Evolutionary conservation across 2,113 vertebrate genomes (phyloP).

Genomic region (Poeciliopsis occidentalis): DNA sequence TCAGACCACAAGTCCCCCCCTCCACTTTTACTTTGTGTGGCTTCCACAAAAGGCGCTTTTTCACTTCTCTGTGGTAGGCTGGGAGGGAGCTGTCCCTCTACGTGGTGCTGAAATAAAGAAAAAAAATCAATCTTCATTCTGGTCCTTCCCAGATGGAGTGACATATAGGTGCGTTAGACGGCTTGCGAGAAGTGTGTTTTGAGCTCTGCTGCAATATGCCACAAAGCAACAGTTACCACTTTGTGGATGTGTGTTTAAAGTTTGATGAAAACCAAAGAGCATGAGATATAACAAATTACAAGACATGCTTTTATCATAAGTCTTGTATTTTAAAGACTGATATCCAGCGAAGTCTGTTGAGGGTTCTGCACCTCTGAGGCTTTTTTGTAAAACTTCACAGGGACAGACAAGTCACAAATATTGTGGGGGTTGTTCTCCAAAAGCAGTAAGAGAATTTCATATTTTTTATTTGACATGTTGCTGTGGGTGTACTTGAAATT

Average conservation of each 20-base stretch:
- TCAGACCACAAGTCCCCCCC: slow-evolving; percentile 1
- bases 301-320: neutral
- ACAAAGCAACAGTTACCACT: slow-evolving; percentile 43
- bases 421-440: neutral
- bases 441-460: neutral
- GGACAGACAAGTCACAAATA: neutral
- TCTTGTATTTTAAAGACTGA: neutral
- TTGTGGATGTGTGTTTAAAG: neutral
- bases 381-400: neutral
- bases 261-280: neutral
- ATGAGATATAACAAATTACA: neutral
- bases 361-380: neutral
- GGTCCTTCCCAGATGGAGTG: neutral
- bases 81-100: slow-evolving; percentile 71
- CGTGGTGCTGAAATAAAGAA: slow-evolving; percentile 73
- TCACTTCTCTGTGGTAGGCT: slow-evolving; percentile 32
- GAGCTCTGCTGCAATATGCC: slow-evolving; percentile 8
- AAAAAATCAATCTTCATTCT: slow-evolving; percentile 43
- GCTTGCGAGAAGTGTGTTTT: slow-evolving; percentile 12
- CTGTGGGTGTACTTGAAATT: neutral
- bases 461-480: neutral
- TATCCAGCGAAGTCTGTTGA: neutral
- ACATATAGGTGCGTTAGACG: slow-evolving; percentile 23
- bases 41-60: slow-evolving; percentile 54
- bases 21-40: neutral